Conservation (phyloP, 2,113 vertebrate species). For the Psittacula cyanocephala region DNA sequence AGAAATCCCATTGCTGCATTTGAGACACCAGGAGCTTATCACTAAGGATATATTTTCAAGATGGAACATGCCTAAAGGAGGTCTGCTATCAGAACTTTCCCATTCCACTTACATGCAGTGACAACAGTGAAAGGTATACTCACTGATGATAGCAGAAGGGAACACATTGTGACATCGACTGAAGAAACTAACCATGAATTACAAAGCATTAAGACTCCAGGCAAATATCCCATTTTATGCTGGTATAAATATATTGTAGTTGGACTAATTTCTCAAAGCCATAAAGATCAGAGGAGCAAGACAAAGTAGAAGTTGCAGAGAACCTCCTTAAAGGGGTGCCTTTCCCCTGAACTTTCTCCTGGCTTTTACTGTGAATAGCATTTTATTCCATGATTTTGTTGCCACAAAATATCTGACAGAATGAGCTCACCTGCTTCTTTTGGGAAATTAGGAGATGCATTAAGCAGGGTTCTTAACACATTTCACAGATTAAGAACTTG, state of each 20-base stretch:
- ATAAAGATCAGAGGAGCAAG: not conserved
- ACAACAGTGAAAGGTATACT: not conserved
- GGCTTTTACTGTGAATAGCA: not conserved
- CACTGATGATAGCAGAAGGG: not conserved
- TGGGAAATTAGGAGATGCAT: not conserved
- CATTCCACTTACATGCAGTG: not conserved
- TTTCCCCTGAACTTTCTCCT: not conserved
- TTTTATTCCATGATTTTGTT: slow-evolving; percentile 26
- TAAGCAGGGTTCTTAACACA: not conserved
- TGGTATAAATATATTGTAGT: not conserved
- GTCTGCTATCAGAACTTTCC: not conserved
- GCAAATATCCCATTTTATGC: not conserved
- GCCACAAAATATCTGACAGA: not conserved
- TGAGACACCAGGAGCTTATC: not conserved
- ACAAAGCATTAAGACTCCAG: not conserved
- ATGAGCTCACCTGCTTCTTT: not conserved
- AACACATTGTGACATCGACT: not conserved
- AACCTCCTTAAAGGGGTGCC: not conserved
- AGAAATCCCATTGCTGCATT: not conserved
- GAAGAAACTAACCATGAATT: not conserved
- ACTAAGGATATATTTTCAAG: not conserved
- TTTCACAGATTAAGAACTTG: not conserved
- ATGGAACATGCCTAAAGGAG: not conserved
- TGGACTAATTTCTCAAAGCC: not conserved
- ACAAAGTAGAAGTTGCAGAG: not conserved